Evolutionary conservation across 1,140 invertebrate genomes (phyloP), one percentile per base, ranked within the genome.

Genomic region (Drosophila ercepeae): DNA sequence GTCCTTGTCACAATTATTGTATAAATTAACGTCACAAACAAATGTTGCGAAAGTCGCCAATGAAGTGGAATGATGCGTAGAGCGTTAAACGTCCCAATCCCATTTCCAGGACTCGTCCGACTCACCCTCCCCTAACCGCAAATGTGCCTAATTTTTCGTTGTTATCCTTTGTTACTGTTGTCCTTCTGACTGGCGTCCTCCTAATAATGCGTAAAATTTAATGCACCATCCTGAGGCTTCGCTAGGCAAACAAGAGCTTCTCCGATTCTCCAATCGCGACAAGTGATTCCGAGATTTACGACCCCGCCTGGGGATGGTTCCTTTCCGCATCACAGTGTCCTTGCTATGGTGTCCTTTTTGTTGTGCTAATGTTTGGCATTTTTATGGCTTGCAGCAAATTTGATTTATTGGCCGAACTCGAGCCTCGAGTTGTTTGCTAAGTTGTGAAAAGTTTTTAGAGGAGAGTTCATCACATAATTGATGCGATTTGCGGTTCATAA

Each of bases 21-120:
- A 90, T 90, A 90, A 90, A 90, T 90, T 90, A 90, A 90, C 71
- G 89, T 90, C 89, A 90, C 75, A 90, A 90, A 90, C 89, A 90
- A 90, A 90, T 90, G 89, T 90, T 90, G 77, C 89, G 81, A 90
- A 90, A 88, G 89, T 78, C 78, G 78, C 82, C 89, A 90, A 90
- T 90, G 89, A 90, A 90, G 89, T 89, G 89, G 89, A 90, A 90
- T 86, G 75, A 88, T 83, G 82, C 75, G 70, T 52, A 27, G 50
- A 71, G 44, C 57, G 51, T 44, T 58, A 64, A 78, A 71, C 67
- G 36, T 69, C 41, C 52, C 54, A 19, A 11, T 29, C 51, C 58
- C 23, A 9, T 21, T 44, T 16, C 45, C 48, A 16, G 13, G 8
- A 18, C 27, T 27, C 32, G n/a, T 5, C 18, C 21, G 25, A 19